Base-by-base conservation (phyloP, 2,113 vertebrate genomes). In the Oreamnos americanus region DNA sequence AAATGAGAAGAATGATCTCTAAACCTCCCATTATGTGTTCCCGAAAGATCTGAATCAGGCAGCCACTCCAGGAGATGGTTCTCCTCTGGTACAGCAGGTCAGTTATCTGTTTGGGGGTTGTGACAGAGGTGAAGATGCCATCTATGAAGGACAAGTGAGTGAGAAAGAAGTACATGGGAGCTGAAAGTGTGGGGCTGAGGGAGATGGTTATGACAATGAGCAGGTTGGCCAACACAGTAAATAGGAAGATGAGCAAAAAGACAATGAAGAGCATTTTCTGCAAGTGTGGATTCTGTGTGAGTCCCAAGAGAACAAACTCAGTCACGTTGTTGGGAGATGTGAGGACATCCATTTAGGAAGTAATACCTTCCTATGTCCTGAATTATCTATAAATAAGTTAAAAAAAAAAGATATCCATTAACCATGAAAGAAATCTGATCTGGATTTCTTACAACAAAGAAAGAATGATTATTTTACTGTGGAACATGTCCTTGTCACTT, bases 141-240 rank as follows among this genome's bases (percentile, higher is more conserved):
- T 98, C 98, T 51, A 97, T 86, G 57, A 98, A 97, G 5, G 98
- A 97, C 43, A 98, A 76, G 36, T 94, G 98, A 57, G 94, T 97
- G 26, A 98, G 97, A 60, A 98, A 98, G 86, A 97, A 97, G 71
- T 98, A 98, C 96, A 98, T 98, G 36, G 98, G 98, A 60, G 96
- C 67, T 0, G 91, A 95, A 82, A 94, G 96, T 1, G 30, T 84
- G 30, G 84, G 86, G 86, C 92, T 97, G 36, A 91, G 26, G 15
- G 90, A 97, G 60, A 97, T 96, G 10, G 67, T 39, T 10, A 39
- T 39, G 67, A 71, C 64, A 36, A 71, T 36, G n/a, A 39, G 67
- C 67, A 23, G 36, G 4, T 39, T 74, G 67, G 67, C 5, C 36
- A 74, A 6, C 67, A 25, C 36, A 1, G 67, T 47, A 30, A 47